Base-by-base conservation (phyloP, 2,888 invertebrate species). In the Acleris holmiana region DNA sequence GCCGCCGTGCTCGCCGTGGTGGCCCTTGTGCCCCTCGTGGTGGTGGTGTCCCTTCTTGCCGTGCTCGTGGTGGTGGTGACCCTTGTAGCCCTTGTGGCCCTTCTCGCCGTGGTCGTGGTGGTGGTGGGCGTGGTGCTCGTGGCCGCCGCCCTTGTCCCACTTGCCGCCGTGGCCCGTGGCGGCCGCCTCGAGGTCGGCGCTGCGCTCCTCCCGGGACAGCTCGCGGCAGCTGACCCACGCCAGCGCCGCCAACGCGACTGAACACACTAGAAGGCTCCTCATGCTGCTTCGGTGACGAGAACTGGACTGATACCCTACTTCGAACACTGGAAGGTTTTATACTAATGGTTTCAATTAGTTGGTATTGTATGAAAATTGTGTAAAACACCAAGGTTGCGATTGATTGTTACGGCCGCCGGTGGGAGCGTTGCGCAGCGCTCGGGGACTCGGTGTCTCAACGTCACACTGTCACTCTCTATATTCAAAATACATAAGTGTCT, bases 31-130 rank as follows among this genome's bases (percentile, higher is more conserved):
- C 0, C 93, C 93, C 73, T 94, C 95, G 74, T 96, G 95, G 76
- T 96, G 95, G 76, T 96, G 95, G 74, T 96, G 95, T 0, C 96
- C 96, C 77, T 95, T 95, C 72, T 95, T 93, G 47, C 95, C 95
- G 76, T 96, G 95, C 69, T 94, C 94, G 71, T 95, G 93, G 65
- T 95, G 94, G 41, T 93, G 94, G 48, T 93, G 94, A 1, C 94
- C 93, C 67, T 91, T 91, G 86, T 96, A 99, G 91, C 95, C 95
- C 73, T 96, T 95, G 74, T 96, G 95, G 4, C 94, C 95, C 78
- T 96, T 95, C 66, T 95, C 95, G 0, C 96, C 96, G 71, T 95
- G 94, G 68, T 94, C 93, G 68, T 93, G 93, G 76, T 94, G 94
- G 71, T 95, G 94, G 67, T 94, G 93, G 1, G 89, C 93, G 71